Conservation (phyloP, 2,113 vertebrate species). For the Ceyx margarethae region DNA sequence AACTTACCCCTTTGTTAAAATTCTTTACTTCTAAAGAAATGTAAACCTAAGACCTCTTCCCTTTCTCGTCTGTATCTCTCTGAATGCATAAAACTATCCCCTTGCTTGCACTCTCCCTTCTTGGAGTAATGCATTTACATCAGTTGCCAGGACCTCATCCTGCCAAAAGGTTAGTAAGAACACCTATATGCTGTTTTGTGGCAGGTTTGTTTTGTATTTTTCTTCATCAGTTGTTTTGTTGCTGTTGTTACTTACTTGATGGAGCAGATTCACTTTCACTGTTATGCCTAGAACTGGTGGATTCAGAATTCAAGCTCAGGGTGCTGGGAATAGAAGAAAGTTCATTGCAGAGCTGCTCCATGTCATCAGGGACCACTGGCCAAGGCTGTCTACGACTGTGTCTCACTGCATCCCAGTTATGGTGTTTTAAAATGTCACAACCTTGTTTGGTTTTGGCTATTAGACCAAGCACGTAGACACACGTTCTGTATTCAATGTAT, state of each 20-base stretch:
- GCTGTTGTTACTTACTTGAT: constrained; percentile 80
- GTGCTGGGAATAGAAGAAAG: constrained; percentile 84
- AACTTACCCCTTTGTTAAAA: not conserved
- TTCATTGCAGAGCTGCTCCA: constrained; percentile 85
- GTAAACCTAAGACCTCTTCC: not conserved
- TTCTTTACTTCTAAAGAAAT: not conserved
- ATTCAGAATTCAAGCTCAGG: constrained; percentile 91
- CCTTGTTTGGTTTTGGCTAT: constrained; percentile 96
- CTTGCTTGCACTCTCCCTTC: not conserved
- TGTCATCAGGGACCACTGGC: constrained; percentile 95
- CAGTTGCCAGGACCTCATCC: not conserved
- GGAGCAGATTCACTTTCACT: constrained; percentile 95
- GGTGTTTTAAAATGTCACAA: constrained; percentile 92
- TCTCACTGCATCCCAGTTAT: constrained; percentile 92
- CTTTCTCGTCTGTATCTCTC: not conserved
- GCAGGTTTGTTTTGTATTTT: not conserved
- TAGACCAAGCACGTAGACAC: constrained; percentile 92
- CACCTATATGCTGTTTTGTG: not conserved
- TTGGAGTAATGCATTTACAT: not conserved
- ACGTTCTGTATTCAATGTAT: constrained; percentile 80
- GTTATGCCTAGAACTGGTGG: constrained; percentile 95
- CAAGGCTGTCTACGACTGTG: constrained; percentile 93
- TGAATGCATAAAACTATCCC: not conserved
- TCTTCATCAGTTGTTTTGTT: not conserved
- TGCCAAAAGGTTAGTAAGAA: not conserved